Evolutionary conservation across 2,888 invertebrate genomes (phyloP).

Genomic region (Drepanosiphum platanoidis): DNA sequence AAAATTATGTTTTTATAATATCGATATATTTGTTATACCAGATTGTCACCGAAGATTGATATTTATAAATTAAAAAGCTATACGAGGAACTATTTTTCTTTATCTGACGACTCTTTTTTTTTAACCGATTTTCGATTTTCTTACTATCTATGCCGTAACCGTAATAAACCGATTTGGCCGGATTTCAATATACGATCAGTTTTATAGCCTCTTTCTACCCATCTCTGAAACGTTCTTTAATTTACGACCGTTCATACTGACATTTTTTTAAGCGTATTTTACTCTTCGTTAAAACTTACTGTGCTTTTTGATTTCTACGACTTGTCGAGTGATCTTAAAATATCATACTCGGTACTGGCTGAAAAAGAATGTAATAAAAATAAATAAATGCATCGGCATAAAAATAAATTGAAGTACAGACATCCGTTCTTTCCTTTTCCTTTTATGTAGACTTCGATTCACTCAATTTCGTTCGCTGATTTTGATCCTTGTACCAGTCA

Average conservation of each 20-base stretch:
- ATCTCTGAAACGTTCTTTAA: constrained; percentile 53
- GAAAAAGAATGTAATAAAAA: constrained; percentile 14
- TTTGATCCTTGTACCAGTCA: neutral
- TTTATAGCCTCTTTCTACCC: constrained; percentile 35
- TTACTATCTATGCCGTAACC: constrained; percentile 27
- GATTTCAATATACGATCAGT: constrained; percentile 60
- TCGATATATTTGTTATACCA: neutral
- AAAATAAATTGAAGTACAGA: constrained; percentile 40
- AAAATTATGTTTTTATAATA: no score
- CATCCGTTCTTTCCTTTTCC: no score
- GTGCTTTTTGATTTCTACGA: constrained; percentile 48
- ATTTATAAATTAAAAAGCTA: neutral
- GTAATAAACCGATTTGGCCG: constrained; percentile 60
- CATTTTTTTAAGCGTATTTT: constrained; percentile 47
- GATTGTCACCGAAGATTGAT: neutral
- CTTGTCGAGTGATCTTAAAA: constrained; percentile 49
- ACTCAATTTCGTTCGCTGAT: constrained; percentile 12
- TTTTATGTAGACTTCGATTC: constrained; percentile 21
- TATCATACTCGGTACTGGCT: constrained; percentile 11
- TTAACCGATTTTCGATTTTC: constrained; percentile 41
- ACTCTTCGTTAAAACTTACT: constrained; percentile 27
- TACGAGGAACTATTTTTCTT: neutral
- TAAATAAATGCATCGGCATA: constrained; percentile 32
- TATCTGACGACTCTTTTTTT: constrained; percentile 12
- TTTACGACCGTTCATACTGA: constrained; percentile 47